These are phyloP conservation scores for Caenorhabditis afra DNA, from an alignment of 2,888 invertebrate genomes.

Conservation along the genomic window DNA sequence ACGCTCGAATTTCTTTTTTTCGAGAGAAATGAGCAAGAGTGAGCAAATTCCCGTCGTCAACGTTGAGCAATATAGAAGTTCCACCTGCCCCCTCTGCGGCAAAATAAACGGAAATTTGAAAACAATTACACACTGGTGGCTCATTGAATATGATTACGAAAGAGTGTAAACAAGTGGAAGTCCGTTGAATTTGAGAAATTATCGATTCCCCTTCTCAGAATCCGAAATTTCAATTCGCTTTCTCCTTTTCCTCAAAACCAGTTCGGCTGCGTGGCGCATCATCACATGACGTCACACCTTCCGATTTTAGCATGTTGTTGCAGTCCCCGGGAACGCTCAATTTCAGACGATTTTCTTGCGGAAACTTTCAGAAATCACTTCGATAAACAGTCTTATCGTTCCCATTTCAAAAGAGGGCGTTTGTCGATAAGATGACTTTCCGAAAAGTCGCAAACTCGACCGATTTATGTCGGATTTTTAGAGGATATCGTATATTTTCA, in stretches of 20 bases:
- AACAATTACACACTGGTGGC: no score
- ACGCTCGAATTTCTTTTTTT: not conserved
- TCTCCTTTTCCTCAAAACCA: constrained; percentile 21
- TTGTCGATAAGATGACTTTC: no score
- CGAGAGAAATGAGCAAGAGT: constrained; percentile 2
- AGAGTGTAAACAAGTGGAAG: not conserved
- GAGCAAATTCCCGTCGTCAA: not conserved
- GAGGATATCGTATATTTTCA: no score
- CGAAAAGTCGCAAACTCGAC: no score
- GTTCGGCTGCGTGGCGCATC: constrained; percentile 24
- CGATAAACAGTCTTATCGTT: no score
- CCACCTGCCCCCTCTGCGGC: no score
- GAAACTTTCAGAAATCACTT: not conserved
- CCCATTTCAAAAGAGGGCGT: no score
- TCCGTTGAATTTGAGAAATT: not conserved
- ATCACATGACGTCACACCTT: constrained; percentile 38
- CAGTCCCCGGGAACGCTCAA: not conserved
- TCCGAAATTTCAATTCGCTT: not conserved
- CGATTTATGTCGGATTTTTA: no score
- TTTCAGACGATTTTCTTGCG: not conserved
- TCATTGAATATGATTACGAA: no score
- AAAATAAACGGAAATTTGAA: no score
- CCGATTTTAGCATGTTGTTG: constrained; percentile 2
- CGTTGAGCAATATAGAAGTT: no score
- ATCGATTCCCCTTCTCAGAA: not conserved